phyloP scores from a whole-genome alignment of 2,888 invertebrate genomes.

The Eupithecia exiguata region DNA sequence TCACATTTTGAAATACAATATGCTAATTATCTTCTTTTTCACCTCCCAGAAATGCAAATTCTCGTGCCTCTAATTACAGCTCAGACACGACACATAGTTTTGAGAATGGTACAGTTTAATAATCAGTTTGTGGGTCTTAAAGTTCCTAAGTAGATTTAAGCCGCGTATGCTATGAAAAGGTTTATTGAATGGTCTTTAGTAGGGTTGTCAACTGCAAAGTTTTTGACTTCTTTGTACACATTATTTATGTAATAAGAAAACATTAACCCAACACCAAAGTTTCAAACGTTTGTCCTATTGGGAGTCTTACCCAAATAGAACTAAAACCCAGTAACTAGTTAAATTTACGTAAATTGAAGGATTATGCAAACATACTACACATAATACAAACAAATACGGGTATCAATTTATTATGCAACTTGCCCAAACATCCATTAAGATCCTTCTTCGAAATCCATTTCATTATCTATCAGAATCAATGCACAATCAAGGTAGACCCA shows the following conservation, averaged over 20 bases:
- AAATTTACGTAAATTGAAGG: constrained; percentile 17
- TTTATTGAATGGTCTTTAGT: constrained; percentile 54
- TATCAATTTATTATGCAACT: constrained; percentile 47
- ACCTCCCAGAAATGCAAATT: constrained; percentile 82
- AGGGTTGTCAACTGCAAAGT: constrained; percentile 52
- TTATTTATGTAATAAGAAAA: neutral
- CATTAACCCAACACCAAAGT: neutral
- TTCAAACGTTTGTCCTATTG: neutral
- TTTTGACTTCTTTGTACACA: neutral
- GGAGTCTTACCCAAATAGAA: neutral
- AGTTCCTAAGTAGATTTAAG: constrained; percentile 70
- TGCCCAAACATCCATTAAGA: constrained; percentile 51
- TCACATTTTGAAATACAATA: constrained; percentile 83
- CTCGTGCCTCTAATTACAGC: constrained; percentile 79
- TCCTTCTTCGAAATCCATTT: constrained; percentile 60
- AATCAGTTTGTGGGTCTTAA: constrained; percentile 34
- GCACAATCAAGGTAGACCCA: constrained; percentile 64
- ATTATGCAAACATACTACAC: constrained; percentile 27
- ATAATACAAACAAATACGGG: constrained; percentile 38
- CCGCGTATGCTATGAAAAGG: constrained; percentile 68
- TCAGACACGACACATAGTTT: constrained; percentile 81
- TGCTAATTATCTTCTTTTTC: constrained; percentile 82
- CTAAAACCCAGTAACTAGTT: constrained; percentile 6
- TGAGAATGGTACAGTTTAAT: constrained; percentile 60
- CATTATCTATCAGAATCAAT: constrained; percentile 64